Base-by-base conservation (phyloP, 2,888 invertebrate genomes). In the Drosophila mimica region DNA sequence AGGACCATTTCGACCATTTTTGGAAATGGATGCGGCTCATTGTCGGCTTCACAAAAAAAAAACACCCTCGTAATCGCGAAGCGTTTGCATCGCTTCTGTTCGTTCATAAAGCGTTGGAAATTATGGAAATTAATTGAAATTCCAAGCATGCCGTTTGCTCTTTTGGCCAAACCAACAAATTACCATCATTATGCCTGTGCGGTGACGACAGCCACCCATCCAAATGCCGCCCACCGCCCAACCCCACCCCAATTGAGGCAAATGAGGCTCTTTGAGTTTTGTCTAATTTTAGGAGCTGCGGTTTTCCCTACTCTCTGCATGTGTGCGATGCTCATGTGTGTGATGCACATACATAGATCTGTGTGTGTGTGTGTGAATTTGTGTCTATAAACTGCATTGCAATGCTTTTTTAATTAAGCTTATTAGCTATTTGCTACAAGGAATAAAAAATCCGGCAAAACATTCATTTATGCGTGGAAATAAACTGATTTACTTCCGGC, bases 81-180 rank as follows among this genome's bases (percentile, higher is more conserved):
- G 67, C 70, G 57, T 70, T 88, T 46, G 80, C 69, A 72, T 63
- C 54, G 68, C 53, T 68, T 76, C 57, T 51, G 80, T 71, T 72
- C 79, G 79, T 70, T 88, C 88, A 90, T 88, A 88, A 90, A 90
- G 83, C 85, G 79, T 83, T 83, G 88, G 85, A 91, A 91, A 91
- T 92, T 93, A 93, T 92, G 91, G 91, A 92, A 92, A 92, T 92
- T 92, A 92, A 92, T 92, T 92, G 92, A 93, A 92, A 92, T 92
- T 93, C 93, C 91, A 90, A 83, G 85, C 89, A 92, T 93, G 87
- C 93, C 92, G 88, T 88, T 90, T 92, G 91, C 91, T 91, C 92
- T 92, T 92, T 91, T 92, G 89, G 65, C 70, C 74, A 90, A 90
- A 89, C 84, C 90, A 90, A 92, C 90, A 90, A 93, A 92, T 93